These are phyloP conservation scores for Prenolepis imparis DNA, from an alignment of 2,888 invertebrate species.

Conservation along the genomic window DNA sequence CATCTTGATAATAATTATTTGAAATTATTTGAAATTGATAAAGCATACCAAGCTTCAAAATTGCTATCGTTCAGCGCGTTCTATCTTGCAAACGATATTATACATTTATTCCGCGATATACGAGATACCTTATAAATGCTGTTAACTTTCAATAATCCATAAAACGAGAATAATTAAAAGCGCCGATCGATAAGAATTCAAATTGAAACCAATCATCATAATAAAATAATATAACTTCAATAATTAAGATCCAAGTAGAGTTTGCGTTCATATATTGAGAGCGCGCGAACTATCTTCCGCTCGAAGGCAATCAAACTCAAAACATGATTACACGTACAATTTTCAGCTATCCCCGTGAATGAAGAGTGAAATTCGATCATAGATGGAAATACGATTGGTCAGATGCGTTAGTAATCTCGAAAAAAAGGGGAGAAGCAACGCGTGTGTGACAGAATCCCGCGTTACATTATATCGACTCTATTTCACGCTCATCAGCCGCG, in stretches of 20 bases:
- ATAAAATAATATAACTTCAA: not conserved
- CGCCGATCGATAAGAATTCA: not conserved
- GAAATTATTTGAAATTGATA: not conserved
- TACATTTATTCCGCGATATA: not conserved
- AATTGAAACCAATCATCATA: not conserved
- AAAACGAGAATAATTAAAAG: not conserved
- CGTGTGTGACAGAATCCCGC: not conserved
- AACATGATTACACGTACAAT: not conserved
- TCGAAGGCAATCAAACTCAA: not conserved
- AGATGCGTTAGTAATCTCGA: not conserved
- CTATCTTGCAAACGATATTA: not conserved
- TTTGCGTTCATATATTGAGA: not conserved
- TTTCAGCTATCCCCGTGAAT: not conserved
- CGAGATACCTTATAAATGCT: not conserved
- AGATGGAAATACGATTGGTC: constrained; percentile 11
- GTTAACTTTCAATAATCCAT: not conserved
- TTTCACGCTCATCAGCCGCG: constrained; percentile 54
- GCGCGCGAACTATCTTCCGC: not conserved
- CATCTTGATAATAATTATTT: constrained; percentile 9
- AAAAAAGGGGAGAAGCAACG: not conserved
- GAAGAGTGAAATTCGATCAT: constrained; percentile 1
- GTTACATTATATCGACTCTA: constrained; percentile 62
- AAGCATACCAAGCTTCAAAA: constrained; percentile 1
- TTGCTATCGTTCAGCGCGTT: not conserved
- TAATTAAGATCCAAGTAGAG: not conserved